Base-by-base conservation (phyloP, 2,888 invertebrate genomes). In the Drosophila vallismaia region DNA sequence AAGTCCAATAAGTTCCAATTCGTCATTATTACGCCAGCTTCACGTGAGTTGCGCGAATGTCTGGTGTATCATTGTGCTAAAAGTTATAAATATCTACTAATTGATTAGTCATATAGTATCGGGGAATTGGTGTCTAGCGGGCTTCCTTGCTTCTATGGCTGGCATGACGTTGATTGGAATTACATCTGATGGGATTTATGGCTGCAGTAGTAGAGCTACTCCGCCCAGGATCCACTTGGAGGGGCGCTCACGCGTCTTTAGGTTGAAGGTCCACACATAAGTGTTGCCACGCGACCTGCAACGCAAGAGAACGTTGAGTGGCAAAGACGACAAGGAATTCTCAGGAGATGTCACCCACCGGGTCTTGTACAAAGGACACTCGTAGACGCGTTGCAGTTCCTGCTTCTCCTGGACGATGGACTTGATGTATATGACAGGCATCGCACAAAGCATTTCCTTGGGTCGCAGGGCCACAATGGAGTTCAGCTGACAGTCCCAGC, bases 361-460 rank as follows among this genome's bases (percentile, higher is more conserved):
- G 4, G 98, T 98, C 92, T 98, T 98, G 92, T 98, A 98, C 12
- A 98, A 95, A 7, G 98, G 98, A 91, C 98, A 98, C 89, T 97
- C 97, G 92, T 98, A 98, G 77, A 96, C 94, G 88, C 96, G 97
- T 73, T 96, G 94, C 40, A 88, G 69, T 87, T 98, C 98, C 91
- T 96, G 96, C 90, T 98, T 97, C 92, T 98, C 98, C 91, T 96
- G 95, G 0, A 96, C 96, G 76, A 96, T 95, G n/a, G 96, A 96
- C 91, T 95, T 97, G 86, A 98, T 94, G 91, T 94, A 97, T 79
- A 98, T 94, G 72, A 98, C 97, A 0, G 98, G 98, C 95, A 99
- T 95, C 74, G 95, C 92, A 3, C 97, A 97, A 89, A 96, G 96
- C 77, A 98, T 93, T 85, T 98, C 98, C 93, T 98, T 98, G 86